Evolutionary conservation across 1,140 invertebrate species (phyloP), one percentile per base, ranked within the genome.

Genomic region (Zaprionus gabonicus): DNA sequence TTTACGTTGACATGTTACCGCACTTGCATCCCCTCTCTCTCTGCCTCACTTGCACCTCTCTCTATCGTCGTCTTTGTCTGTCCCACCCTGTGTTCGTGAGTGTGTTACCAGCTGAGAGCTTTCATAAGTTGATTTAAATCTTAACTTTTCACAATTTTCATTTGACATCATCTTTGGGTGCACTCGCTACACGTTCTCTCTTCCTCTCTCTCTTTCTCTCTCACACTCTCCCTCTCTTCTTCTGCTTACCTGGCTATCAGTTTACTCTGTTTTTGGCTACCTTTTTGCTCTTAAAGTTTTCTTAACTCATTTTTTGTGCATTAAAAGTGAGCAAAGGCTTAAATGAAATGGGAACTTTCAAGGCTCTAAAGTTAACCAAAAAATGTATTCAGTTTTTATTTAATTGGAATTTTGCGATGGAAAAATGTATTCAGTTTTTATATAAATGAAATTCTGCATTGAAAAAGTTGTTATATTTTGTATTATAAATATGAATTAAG

Each of bases 61-160:
- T 58, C 15, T 28, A 28, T 55, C 38, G 38, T 63, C 17, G 55
- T 55, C 4, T 20, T 28, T 28, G 13, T 27, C 9, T 27, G 34
- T 20, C 1, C 56, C 31, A 34, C 36, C 12, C 56, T 67, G n/a
- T 20, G 41, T 7, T 46, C 27, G 28, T 59, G 36, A 57, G 20
- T 69, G 60, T 44, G 55, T 73, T 67, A 62, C 57, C 69, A 71
- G 69, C 80, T 86, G 70, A 87, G 81, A 76, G 83, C 74, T 81
- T 81, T 83, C 67, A 80, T 80, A 86, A 86, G 69, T 86, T 80
- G 64, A 87, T 87, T 88, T 83, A 77, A 88, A 87, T 87, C 84
- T 87, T 73, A 64, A 74, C 67, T 82, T 72, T 67, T 60, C 44
- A 56, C 66, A 58, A 66, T 76, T 64, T 57, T 67, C 63, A 56